Evolutionary conservation across 2,888 invertebrate genomes (phyloP), one percentile per base, ranked within the genome.

Genomic region (Drosophila anomalipes): DNA sequence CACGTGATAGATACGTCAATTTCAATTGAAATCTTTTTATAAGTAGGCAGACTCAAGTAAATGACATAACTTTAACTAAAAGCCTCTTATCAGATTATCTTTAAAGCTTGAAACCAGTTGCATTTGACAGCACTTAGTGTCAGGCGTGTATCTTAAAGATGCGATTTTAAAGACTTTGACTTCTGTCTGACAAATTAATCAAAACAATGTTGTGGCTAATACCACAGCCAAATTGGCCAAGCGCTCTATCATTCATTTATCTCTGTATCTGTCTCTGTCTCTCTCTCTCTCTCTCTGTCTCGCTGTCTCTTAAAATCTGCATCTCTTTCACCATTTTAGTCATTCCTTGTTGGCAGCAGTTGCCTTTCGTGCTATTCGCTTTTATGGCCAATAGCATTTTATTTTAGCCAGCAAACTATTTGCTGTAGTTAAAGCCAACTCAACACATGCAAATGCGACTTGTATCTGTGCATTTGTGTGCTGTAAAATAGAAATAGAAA

Each of bases 331-430:
- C 30, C 10, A 16, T 64, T 26, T 32, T 6, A n/a, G 22, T 22
- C 62, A 60, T 74, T 74, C 61, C 65, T 57, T 77, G 47, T 4
- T 47, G 47, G 26, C 47, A 47, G 47, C 47, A 47, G 47, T 47
- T 70, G 65, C 49, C 60, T 51, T 80, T 59, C 37, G 19, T 59
- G 64, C 52, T 47, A 59, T 62, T 62, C 52, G 28, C 54, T 79
- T 84, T 84, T 84, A 84, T 84, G 76, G 85, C 87, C 89, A 86
- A 81, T 83, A 79, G 63, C 84, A 74, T 83, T 89, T 89, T 89
- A 89, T 84, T 78, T 65, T 65, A 76, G 70, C 69, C 72, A 70
- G 26, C 75, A 58, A 87, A 83, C 85, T 82, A 67, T 84, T 75
- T 68, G 71, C 60, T 64, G 75, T 61, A 74, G 88, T 79, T 78